A percentile compares a stretch with the other conserved stretches of the same genome.
Evolutionary conservation across 2,797 vertebrate genomes (phyloP).

Genomic region (Oreortyx pictus): DNA sequence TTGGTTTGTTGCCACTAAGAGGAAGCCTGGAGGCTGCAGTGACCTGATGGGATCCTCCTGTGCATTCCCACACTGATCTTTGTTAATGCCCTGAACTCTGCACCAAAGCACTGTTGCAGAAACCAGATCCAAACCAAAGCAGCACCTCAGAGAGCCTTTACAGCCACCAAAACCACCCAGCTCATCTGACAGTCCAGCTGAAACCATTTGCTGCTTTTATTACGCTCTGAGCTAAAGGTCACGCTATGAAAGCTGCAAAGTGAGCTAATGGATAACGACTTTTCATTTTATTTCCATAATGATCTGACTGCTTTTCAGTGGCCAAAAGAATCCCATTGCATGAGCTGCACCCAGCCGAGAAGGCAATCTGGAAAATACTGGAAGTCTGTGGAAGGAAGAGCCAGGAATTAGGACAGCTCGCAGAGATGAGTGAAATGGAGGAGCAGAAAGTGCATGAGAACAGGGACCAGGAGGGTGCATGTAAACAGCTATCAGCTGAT

Average conservation of each 20-base stretch:
- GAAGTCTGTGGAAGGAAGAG: neutral
- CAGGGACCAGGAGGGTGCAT: neutral
- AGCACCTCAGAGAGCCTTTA: neutral
- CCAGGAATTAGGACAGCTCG: neutral
- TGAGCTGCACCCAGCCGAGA: fast-evolving
- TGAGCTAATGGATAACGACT: fast-evolving
- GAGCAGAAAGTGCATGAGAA: neutral
- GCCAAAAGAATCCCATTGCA: neutral
- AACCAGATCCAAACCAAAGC: neutral
- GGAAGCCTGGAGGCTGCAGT: neutral
- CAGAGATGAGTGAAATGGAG: neutral
- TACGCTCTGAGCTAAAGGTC: neutral
- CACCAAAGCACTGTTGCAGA: neutral
- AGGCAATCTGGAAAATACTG: neutral
- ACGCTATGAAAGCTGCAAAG: neutral
- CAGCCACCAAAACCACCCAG: neutral
- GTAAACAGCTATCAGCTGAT: neutral
- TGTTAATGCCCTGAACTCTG: neutral
- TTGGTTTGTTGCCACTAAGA: neutral
- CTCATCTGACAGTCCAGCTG: neutral
- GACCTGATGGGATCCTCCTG: neutral
- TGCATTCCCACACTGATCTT: neutral
- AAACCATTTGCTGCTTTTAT: neutral
- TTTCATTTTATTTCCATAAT: neutral
- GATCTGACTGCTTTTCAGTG: neutral